These are phyloP conservation scores for Colistium nudipinnis DNA, from an alignment of 2,113 vertebrate genomes.

Conservation along the genomic window DNA sequence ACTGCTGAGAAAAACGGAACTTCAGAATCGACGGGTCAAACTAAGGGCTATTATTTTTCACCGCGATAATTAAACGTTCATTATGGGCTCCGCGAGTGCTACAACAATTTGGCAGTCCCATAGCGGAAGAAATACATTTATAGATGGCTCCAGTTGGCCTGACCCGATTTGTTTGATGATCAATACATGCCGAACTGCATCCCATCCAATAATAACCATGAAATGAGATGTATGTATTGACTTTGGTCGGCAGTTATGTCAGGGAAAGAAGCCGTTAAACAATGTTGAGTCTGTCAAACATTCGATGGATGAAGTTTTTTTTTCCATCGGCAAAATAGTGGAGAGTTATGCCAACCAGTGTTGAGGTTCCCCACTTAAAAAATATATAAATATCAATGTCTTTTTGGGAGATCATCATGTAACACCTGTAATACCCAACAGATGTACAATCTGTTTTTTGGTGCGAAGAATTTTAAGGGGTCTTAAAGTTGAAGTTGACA, in stretches of 20 bases:
- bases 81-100: not conserved
- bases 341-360: not conserved
- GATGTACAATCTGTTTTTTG: not conserved
- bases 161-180: not conserved
- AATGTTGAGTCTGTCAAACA: not conserved
- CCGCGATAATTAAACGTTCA: not conserved
- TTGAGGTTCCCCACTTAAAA: not conserved
- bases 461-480: not conserved
- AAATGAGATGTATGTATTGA: not conserved
- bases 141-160: not conserved
- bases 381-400: not conserved
- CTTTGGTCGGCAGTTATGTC: not conserved
- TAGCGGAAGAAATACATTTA: not conserved
- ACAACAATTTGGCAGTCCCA: not conserved
- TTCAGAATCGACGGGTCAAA: not conserved
- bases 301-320: not conserved
- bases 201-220: not conserved
- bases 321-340: not conserved
- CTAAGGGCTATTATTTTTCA: not conserved
- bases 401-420: constrained; percentile 3
- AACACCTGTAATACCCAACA: no score
- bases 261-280: not conserved
- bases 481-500: no score
- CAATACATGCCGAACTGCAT: not conserved
- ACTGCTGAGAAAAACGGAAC: not conserved